A percentile compares a stretch with the other conserved stretches of the same genome.
Evolutionary conservation across 35 echinoderm and acorn worm species (phyloP).

Genomic region (Stichopus chloronotus): DNA sequence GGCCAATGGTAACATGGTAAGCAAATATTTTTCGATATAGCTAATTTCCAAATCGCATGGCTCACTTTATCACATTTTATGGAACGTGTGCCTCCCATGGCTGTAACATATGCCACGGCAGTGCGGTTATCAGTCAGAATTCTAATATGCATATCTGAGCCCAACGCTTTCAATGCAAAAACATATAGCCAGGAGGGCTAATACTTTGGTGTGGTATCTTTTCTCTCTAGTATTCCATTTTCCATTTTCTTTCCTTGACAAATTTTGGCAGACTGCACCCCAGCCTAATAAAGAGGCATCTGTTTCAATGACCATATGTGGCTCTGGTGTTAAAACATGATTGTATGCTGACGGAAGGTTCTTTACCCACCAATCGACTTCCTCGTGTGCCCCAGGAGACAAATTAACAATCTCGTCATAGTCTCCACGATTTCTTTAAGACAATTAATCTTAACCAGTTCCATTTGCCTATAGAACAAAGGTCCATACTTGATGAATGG

Average conservation of each 20-base stretch:
- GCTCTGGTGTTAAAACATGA: neutral
- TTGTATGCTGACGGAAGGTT: conserved; percentile 1
- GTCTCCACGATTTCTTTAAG: conserved; percentile 3
- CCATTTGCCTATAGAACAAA: conserved; percentile 32
- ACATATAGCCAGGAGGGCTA: neutral
- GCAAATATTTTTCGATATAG: conserved; percentile 3
- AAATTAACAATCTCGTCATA: neutral
- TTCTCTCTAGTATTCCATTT: neutral
- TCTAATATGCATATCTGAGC: neutral
- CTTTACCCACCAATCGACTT: conserved; percentile 25
- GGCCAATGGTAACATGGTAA: neutral
- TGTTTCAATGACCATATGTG: neutral
- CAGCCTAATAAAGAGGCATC: conserved; percentile 38
- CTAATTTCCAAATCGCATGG: conserved; percentile 41
- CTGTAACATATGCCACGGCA: conserved; percentile 36
- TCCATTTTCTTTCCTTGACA: neutral
- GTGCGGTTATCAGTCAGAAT: conserved; percentile 9
- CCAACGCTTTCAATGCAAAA: neutral
- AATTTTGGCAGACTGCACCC: neutral
- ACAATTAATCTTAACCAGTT: neutral
- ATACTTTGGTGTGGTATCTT: neutral
- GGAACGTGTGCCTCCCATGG: conserved; percentile 53
- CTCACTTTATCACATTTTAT: conserved; percentile 54
- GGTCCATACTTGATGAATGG: neutral
- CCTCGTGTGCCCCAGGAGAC: neutral